Conservation (phyloP, 2,797 vertebrate species). For the Lacerta agilis region DNA sequence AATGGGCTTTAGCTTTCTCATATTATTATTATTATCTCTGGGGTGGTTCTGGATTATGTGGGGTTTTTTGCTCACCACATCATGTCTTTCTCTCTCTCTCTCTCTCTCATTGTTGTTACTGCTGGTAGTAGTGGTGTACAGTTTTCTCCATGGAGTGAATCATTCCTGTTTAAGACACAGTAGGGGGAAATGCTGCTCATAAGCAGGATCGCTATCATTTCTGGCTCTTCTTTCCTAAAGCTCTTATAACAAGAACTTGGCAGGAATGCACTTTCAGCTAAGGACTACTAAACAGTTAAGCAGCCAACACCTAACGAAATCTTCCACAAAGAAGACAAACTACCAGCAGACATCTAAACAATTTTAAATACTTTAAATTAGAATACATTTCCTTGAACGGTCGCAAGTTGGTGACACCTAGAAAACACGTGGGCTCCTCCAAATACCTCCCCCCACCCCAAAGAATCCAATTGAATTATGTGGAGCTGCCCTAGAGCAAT, state of each 20-base stretch:
- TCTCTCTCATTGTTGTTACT: not conserved
- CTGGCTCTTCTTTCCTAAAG: constrained; percentile 13
- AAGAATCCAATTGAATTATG: not conserved
- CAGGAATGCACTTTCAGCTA: not conserved
- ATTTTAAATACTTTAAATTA: constrained; percentile 6
- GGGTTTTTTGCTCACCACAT: constrained; percentile 14
- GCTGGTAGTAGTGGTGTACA: not conserved
- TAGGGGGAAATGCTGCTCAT: not conserved
- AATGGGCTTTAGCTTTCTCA: constrained; percentile 25
- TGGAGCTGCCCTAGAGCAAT: constrained; percentile 6
- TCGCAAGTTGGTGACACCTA: constrained; percentile 3
- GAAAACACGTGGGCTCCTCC: not conserved
- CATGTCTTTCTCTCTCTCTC: constrained; percentile 19
- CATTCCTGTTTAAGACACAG: constrained; percentile 17
- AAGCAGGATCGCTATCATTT: constrained; percentile 7
- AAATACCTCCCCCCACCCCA: not conserved
- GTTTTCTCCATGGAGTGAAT: constrained; percentile 23
- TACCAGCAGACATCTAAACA: constrained; percentile 26
- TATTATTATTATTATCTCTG: constrained; percentile 33
- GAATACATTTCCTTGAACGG: constrained; percentile 14
- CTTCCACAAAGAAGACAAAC: not conserved
- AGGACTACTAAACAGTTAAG: not conserved
- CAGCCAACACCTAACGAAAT: not conserved
- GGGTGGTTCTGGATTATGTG: constrained; percentile 22
- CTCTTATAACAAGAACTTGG: constrained; percentile 5